phyloP scores from a whole-genome alignment of 2,113 vertebrate genomes.

The Mohoua ochrocephala region DNA sequence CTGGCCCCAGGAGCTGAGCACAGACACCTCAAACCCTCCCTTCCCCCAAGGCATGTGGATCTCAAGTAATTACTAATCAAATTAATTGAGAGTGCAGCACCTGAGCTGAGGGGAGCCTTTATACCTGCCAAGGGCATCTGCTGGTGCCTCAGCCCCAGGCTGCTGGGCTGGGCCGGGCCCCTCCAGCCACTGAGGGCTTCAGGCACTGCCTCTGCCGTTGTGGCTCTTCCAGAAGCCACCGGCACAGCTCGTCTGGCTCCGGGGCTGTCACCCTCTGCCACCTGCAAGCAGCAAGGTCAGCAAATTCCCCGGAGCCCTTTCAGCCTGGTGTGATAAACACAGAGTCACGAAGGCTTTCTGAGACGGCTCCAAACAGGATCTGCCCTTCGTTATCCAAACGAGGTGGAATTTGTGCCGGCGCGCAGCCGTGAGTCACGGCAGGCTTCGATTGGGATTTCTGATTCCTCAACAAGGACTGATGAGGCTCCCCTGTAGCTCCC shows the following conservation, averaged over 20 bases:
- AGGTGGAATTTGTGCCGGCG: not conserved
- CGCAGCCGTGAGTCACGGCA: not conserved
- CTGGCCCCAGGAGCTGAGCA: not conserved
- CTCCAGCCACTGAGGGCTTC: not conserved
- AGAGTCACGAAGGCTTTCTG: not conserved
- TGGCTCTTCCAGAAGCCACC: not conserved
- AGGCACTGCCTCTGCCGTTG: not conserved
- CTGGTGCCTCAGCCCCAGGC: not conserved
- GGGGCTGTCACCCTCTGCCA: not conserved
- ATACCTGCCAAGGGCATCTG: not conserved
- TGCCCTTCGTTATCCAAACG: not conserved
- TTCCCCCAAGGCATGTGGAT: not conserved
- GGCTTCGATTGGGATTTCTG: conserved; percentile 9
- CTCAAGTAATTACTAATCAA: not conserved
- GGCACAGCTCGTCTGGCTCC: not conserved
- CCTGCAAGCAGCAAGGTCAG: not conserved
- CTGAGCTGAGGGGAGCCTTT: not conserved
- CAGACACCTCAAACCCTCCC: not conserved
- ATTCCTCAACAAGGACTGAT: conserved; percentile 30
- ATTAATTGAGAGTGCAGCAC: not conserved
- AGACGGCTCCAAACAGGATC: not conserved
- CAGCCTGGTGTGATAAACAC: not conserved
- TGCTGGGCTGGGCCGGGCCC: not conserved
- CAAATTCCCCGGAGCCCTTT: not conserved
- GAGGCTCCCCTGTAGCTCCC: not conserved